Conservation (phyloP, 2,113 vertebrate genomes). For the Brienomyrus brachyistius region DNA sequence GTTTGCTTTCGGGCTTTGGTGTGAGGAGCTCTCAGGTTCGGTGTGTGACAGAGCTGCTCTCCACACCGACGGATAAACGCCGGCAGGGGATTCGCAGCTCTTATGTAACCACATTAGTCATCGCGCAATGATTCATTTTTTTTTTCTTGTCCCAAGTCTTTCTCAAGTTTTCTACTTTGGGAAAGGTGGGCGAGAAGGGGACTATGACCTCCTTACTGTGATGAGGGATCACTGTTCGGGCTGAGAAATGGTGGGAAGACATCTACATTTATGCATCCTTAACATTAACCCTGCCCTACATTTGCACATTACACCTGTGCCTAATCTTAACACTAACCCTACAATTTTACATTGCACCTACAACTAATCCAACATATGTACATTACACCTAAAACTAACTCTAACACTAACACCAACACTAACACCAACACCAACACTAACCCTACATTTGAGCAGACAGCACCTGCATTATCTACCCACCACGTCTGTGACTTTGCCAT, state of each 20-base stretch:
- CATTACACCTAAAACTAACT: background rate
- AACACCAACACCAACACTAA: no score
- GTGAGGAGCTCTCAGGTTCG: constrained; percentile 28
- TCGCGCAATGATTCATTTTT: constrained; percentile 45
- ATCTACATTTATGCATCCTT: background rate
- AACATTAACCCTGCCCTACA: background rate
- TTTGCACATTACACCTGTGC: background rate
- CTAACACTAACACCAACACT: no score
- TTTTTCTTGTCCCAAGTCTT: constrained; percentile 5
- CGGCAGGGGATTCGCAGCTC: constrained; percentile 46
- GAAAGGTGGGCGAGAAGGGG: background rate
- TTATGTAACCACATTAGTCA: constrained; percentile 62
- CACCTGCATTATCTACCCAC: background rate
- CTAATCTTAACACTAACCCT: background rate
- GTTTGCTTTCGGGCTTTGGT: constrained; percentile 20
- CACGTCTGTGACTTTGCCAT: background rate
- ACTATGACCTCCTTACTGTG: constrained; percentile 5
- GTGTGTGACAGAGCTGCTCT: constrained; percentile 30
- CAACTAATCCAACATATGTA: background rate
- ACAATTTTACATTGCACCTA: background rate
- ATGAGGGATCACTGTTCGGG: background rate
- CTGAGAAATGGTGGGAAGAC: background rate
- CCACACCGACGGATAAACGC: constrained; percentile 37
- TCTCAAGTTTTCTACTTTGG: constrained; percentile 13
- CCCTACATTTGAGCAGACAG: background rate